phyloP scores from a whole-genome alignment of 2,113 vertebrate species.

The Siniperca chuatsi region DNA sequence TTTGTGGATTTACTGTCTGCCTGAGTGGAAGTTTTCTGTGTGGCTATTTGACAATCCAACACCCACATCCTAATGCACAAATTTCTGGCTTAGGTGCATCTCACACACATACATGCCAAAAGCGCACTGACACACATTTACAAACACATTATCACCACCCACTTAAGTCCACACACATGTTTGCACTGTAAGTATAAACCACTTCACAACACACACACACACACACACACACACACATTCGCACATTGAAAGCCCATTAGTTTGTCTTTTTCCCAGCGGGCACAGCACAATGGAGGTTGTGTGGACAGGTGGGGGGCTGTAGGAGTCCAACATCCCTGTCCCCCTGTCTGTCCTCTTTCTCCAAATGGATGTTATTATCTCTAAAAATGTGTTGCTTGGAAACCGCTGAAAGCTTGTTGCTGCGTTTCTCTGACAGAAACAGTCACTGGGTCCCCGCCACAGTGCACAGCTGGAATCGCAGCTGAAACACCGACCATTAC shows the following conservation, averaged over 20 bases:
- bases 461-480: slow-evolving; percentile 70
- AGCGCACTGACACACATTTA: slow-evolving; percentile 40
- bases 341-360: slow-evolving; percentile 36
- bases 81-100: slow-evolving; percentile 39
- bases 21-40: slow-evolving; percentile 52
- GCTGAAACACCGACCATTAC: slow-evolving; percentile 66
- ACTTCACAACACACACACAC: slow-evolving; percentile 33
- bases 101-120: slow-evolving; percentile 42
- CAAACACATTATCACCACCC: slow-evolving; percentile 56
- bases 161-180: slow-evolving; percentile 64
- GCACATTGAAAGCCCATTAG: slow-evolving; percentile 53
- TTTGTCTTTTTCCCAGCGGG: slow-evolving; percentile 35
- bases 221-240: slow-evolving; percentile 25
- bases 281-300: slow-evolving; percentile 74
- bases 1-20: slow-evolving; percentile 67
- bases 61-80: slow-evolving; percentile 20
- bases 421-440: slow-evolving; percentile 72
- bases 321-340: slow-evolving; percentile 61
- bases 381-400: slow-evolving; percentile 81
- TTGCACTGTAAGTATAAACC: slow-evolving; percentile 67
- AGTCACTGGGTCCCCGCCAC: slow-evolving; percentile 43
- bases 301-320: slow-evolving; percentile 73
- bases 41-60: slow-evolving; percentile 67
- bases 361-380: slow-evolving; percentile 79
- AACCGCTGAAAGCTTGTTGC: slow-evolving; percentile 71